Evolutionary conservation across 2,113 vertebrate genomes (phyloP).

Genomic region (Gavialis gangeticus): DNA sequence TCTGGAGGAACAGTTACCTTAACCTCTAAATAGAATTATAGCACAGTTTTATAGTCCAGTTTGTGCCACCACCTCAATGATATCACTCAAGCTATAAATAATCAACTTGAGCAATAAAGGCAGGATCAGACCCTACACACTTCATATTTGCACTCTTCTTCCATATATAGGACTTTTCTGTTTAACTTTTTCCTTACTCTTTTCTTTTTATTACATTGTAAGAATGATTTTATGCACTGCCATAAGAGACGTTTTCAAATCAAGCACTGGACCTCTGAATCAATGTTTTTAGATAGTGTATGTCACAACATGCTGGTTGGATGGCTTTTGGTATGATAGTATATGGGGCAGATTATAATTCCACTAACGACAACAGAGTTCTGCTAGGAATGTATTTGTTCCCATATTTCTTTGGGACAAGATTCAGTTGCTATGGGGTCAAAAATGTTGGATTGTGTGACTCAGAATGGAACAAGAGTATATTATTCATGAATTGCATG

Average conservation of each 20-base stretch:
- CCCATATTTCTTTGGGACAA: conserved; percentile 22
- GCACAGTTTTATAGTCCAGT: background rate
- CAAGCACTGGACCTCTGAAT: background rate
- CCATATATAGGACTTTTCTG: background rate
- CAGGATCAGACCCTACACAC: background rate
- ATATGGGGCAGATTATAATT: background rate
- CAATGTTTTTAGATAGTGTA: no score
- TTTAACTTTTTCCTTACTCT: background rate
- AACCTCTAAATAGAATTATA: background rate
- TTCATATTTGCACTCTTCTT: background rate
- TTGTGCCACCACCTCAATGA: background rate
- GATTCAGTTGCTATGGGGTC: conserved; percentile 33
- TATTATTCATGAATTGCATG: background rate
- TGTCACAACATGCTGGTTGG: background rate
- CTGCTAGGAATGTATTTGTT: conserved; percentile 3
- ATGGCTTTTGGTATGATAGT: background rate
- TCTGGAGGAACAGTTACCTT: background rate
- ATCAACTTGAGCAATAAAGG: background rate
- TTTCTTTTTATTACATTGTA: background rate
- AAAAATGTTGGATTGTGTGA: conserved; percentile 38
- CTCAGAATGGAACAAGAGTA: conserved; percentile 32
- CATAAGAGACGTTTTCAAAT: background rate
- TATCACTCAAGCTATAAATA: background rate
- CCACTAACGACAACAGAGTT: background rate
- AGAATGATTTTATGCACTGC: background rate